A percentile compares a stretch with the other conserved stretches of the same genome.
phyloP scores from a whole-genome alignment of 2,888 invertebrate genomes.

The Drosophila atroscutellata region DNA sequence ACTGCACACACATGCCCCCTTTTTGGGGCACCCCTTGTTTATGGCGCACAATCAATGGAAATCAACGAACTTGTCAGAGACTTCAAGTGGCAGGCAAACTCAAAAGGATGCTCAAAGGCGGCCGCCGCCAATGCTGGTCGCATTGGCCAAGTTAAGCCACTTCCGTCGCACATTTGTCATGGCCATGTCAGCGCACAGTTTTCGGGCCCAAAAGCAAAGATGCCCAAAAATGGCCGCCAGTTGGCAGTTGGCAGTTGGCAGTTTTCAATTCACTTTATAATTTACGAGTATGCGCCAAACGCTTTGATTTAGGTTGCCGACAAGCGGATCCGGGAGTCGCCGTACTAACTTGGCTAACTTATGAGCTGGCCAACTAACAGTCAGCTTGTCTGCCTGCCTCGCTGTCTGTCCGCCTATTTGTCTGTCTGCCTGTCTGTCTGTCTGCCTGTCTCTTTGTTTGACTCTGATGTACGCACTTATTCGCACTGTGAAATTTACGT shows the following conservation, averaged over 20 bases:
- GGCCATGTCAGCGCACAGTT: slow-evolving; percentile 50
- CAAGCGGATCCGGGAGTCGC: slow-evolving; percentile 15
- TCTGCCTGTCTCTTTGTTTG: slow-evolving; percentile 7
- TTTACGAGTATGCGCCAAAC: slow-evolving; percentile 67
- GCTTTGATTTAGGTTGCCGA: slow-evolving; percentile 74
- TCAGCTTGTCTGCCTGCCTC: slow-evolving; percentile 1
- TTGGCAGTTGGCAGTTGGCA: slow-evolving; percentile 25
- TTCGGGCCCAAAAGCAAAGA: slow-evolving; percentile 5
- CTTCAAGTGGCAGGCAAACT: background rate
- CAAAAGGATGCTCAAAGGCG: slow-evolving; percentile 40
- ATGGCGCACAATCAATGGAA: slow-evolving; percentile 62
- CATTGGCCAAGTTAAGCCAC: slow-evolving; percentile 24
- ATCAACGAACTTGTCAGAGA: slow-evolving; percentile 57
- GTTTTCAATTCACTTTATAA: slow-evolving; percentile 64
- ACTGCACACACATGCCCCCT: too few relatives aligned
- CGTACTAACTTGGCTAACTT: slow-evolving; percentile 43
- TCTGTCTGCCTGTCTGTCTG: background rate
- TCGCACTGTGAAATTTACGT: slow-evolving; percentile 59
- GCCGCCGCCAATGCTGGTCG: slow-evolving; percentile 40
- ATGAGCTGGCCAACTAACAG: slow-evolving; percentile 40
- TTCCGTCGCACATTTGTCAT: slow-evolving; percentile 77
- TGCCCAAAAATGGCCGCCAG: slow-evolving; percentile 63
- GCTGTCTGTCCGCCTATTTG: background rate
- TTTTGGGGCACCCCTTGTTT: slow-evolving; percentile 11
- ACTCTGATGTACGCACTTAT: slow-evolving; percentile 45